Base-by-base conservation (phyloP, 2,888 invertebrate species). In the Embidobia sp. region DNA sequence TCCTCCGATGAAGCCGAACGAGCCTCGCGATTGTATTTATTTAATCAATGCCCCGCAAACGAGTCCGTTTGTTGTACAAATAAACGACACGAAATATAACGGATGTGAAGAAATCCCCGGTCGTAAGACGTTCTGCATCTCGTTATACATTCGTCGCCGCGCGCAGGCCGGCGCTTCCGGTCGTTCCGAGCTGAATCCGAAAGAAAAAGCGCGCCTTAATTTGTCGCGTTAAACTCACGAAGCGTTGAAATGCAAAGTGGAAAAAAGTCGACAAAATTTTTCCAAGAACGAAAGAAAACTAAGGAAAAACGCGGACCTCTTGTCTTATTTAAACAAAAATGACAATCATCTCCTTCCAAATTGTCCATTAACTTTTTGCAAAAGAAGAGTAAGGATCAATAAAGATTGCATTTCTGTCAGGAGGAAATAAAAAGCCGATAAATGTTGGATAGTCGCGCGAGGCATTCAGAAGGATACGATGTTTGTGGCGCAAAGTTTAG, bases 81-180 rank as follows among this genome's bases (percentile, higher is more conserved):
- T n/a, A n/a, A n/a, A n/a, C 22, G 26, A 42, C 16, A 16, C 27
- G 26, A 37, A 66, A 35, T 46, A 44, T 59, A 53, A 42, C 49
- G 53, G 74, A 74, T 64, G 59, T 67, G 18, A 22, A 66, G 13
- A 55, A 46, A 59, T 57, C 59, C 49, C 16, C 66, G 27, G 15
- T 44, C 42, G 61, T 51, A 33, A 69, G 51, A 48, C 7, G 31
- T 37, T 53, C 49, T 53, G 48, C 48, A 27, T 49, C 63, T 63
- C 61, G 67, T 63, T 69, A 55, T 66, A 69, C 46, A 74, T 74
- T 75, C 75, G 55, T 37, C 29, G 67, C 48, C 66, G 70, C 66
- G 48, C 61, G 51, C 66, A 40, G 57, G 13, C 42, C 19, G 13
- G 27, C 49, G 46, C 27, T 67, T 77, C 72, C 72, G 66, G 53